Evolutionary conservation across 1,140 invertebrate species (phyloP), one percentile per base, ranked within the genome.

Genomic region (Arctopsyche grandis): DNA sequence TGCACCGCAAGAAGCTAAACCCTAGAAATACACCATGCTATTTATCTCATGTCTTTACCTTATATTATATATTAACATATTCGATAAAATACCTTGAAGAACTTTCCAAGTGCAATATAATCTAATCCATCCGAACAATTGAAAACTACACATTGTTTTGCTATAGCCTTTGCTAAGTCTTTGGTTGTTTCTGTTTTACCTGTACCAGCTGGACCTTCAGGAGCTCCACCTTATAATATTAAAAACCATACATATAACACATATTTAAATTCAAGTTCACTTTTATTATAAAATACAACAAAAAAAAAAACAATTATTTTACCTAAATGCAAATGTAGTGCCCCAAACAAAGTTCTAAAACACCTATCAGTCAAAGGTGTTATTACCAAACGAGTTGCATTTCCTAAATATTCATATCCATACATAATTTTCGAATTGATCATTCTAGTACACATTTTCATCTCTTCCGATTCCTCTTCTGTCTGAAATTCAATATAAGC

Each of bases 141-240:
- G 85, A 99, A 99, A 0, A 98, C 97, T 5, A 99, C 96, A 85
- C 97, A 99, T 85, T 98, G 96, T 84, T 98, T 98, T 0, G 97
- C 97, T 0, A 99, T 93, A 7, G 97, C 96, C 87, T 98, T 99
- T 0, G 97, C 97, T 81, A 99, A 88, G 91, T 99, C 97, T 88
- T 99, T 99, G 0, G 94, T 97, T 0, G 97, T 98, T 88, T 99
- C 97, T 0, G 97, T 98, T 88, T 99, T 99, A 21, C 98, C 98
- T 0, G 97, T 95, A 46, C 97, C 97, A 4, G 97, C 97, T 0
- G 97, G 97, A 9, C 97, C 97, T 89, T 98, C 96, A 0, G 96
- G 96, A 16, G 97, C 96, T 26, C 97, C 97, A 66, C 93, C 90
- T 91, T 46, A 75, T 29, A 74, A 16, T 19, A 76, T n/a, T n/a